Conservation (phyloP, 1,140 invertebrate species). For the Drosophila nasuta region DNA sequence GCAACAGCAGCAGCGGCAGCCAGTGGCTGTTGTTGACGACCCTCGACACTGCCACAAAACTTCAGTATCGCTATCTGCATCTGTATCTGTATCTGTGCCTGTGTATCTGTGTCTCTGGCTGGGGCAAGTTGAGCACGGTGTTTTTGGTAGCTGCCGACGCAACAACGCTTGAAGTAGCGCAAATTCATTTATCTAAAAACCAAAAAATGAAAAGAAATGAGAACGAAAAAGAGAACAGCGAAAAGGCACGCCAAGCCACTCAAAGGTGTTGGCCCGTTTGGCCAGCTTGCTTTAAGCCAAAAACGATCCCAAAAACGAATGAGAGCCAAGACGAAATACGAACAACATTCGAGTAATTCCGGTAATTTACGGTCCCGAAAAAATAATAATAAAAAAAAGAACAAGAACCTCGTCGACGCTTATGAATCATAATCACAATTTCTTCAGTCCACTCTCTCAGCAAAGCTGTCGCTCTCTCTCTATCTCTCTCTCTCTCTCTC, state of each 20-base stretch:
- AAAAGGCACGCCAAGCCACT: conserved; percentile 68
- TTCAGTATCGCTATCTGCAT: conserved; percentile 29
- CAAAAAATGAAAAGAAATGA: conserved; percentile 41
- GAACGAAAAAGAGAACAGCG: conserved; percentile 55
- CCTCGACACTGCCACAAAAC: conserved; percentile 28
- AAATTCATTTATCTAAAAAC: conserved; percentile 83
- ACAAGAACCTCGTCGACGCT: conserved; percentile 52
- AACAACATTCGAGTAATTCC: conserved; percentile 67
- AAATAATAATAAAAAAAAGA: conserved; percentile 35
- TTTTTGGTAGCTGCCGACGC: conserved; percentile 61
- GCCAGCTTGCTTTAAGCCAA: conserved; percentile 64
- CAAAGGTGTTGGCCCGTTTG: conserved; percentile 80
- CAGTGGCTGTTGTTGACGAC: conserved; percentile 67
- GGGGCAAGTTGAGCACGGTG: conserved; percentile 17
- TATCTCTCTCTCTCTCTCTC: conserved; percentile 1
- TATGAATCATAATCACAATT: conserved; percentile 83
- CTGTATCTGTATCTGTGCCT: conserved; percentile 36
- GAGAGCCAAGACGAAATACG: conserved; percentile 20
- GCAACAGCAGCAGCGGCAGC: conserved; percentile 37
- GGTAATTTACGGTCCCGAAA: conserved; percentile 71
- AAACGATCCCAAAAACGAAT: conserved; percentile 37
- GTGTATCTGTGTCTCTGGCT: conserved; percentile 37
- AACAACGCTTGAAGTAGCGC: conserved; percentile 71
- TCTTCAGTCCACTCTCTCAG: conserved; percentile 31
- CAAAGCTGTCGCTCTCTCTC: conserved; percentile 19